Percentiles rank a stretch among this genome's conserved stretches.
Evolutionary conservation across 2,888 invertebrate species (phyloP).

Genomic region (Plusia festucae): DNA sequence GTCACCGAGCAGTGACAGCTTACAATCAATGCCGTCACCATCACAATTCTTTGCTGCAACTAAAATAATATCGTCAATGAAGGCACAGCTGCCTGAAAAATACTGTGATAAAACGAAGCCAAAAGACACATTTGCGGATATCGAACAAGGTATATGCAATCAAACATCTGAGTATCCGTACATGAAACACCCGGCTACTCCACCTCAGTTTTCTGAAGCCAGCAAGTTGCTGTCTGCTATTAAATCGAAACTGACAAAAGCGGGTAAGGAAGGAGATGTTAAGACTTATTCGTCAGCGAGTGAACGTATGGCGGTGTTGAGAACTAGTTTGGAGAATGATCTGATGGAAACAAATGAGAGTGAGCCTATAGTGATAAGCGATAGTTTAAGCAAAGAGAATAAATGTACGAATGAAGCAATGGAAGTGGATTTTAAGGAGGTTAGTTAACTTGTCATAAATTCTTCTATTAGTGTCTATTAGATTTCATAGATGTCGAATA

Average conservation of each 20-base stretch:
- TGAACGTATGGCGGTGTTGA: conserved; percentile 73
- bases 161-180: conserved; percentile 82
- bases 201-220: conserved; percentile 85
- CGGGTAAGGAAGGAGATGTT: conserved; percentile 62
- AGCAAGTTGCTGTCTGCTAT: conserved; percentile 83
- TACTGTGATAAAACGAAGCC: conserved; percentile 75
- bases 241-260: conserved; percentile 80
- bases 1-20: conserved; percentile 78
- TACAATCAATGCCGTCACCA: conserved; percentile 78
- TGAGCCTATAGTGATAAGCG: conserved; percentile 46
- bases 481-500: not conserved
- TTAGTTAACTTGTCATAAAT: conserved; percentile 44
- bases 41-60: conserved; percentile 85
- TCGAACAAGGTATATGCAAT: conserved; percentile 82
- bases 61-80: conserved; percentile 85
- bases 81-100: conserved; percentile 83
- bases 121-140: conserved; percentile 84
- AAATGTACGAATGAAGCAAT: conserved; percentile 69
- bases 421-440: conserved; percentile 82
- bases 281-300: conserved; percentile 69
- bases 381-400: conserved; percentile 49
- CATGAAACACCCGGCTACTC: conserved; percentile 83
- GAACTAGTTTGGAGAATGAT: conserved; percentile 70
- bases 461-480: conserved; percentile 8
- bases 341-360: conserved; percentile 57